Evolutionary conservation across 2,113 vertebrate species (phyloP).

Genomic region (Alaudala cheleensis): DNA sequence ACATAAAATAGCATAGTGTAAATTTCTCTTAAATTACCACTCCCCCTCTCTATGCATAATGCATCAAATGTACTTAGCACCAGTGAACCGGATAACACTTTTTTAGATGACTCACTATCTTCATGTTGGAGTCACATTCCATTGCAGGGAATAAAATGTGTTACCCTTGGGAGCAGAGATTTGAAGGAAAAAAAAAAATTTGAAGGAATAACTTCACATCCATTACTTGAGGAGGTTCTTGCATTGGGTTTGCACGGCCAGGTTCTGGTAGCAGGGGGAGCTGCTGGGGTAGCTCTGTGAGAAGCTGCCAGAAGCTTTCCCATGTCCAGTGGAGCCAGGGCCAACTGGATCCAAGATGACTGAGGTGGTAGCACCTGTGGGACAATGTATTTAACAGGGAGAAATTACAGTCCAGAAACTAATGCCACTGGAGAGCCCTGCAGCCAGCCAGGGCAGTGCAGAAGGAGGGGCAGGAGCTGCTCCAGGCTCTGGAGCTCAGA

Average conservation of each 20-base stretch:
- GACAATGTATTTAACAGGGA: neutral
- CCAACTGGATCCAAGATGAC: neutral
- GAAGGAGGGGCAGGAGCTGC: neutral
- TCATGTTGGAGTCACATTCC: constrained; percentile 48
- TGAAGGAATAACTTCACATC: neutral
- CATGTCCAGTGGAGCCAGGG: neutral
- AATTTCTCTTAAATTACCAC: constrained; percentile 67
- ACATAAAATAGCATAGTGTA: constrained; percentile 60
- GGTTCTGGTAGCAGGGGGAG: neutral
- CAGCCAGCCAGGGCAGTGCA: neutral
- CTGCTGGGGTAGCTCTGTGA: neutral
- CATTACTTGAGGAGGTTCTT: neutral
- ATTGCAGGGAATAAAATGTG: constrained; percentile 49
- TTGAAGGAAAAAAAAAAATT: neutral
- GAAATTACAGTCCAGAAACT: neutral
- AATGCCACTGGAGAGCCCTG: neutral
- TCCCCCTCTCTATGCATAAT: constrained; percentile 31
- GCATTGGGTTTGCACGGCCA: accelerated
- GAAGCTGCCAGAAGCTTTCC: neutral
- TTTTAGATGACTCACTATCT: constrained; percentile 52
- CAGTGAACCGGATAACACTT: constrained; percentile 44
- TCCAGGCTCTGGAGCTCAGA: neutral
- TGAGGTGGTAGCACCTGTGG: accelerated
- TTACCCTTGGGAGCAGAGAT: constrained; percentile 50
- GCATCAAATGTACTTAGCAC: constrained; percentile 55